Conservation (phyloP, 2,888 invertebrate genomes). For the Tetragonisca angustula region DNA sequence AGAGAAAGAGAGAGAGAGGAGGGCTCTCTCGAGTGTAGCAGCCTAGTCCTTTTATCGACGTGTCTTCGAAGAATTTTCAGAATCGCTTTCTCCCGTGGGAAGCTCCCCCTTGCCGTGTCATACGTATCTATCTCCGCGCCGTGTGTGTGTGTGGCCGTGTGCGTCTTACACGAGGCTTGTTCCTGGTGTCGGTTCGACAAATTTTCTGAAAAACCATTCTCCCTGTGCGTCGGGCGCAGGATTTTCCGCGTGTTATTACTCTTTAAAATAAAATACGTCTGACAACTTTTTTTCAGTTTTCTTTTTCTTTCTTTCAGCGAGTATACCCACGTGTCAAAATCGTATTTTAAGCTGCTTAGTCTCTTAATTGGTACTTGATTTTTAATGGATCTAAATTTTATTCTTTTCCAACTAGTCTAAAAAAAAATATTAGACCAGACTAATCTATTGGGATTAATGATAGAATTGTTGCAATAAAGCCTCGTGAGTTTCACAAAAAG, state of each 20-base stretch:
- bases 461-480: too few species aligned
- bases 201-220: neutral
- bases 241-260: neutral
- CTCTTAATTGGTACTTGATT: too few species aligned
- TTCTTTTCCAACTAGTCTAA: too few species aligned
- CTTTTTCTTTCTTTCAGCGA: too few species aligned
- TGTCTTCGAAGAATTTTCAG: constrained; percentile 71
- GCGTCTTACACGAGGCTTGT: neutral
- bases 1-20: neutral
- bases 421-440: too few species aligned
- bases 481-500: too few species aligned
- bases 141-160: neutral
- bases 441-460: too few species aligned
- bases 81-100: constrained; percentile 67
- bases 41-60: constrained; percentile 64
- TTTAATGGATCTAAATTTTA: too few species aligned
- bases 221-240: neutral
- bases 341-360: too few species aligned
- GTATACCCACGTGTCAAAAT: too few species aligned
- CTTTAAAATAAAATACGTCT: neutral
- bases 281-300: too few species aligned
- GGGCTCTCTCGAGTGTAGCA: constrained; percentile 50
- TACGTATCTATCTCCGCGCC: constrained; percentile 36
- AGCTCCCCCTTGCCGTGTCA: constrained; percentile 54
- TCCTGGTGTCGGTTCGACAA: neutral